Evolutionary conservation across 92 coral and sea anemone species (phyloP).

Genomic region (Zoanthus sociatus): DNA sequence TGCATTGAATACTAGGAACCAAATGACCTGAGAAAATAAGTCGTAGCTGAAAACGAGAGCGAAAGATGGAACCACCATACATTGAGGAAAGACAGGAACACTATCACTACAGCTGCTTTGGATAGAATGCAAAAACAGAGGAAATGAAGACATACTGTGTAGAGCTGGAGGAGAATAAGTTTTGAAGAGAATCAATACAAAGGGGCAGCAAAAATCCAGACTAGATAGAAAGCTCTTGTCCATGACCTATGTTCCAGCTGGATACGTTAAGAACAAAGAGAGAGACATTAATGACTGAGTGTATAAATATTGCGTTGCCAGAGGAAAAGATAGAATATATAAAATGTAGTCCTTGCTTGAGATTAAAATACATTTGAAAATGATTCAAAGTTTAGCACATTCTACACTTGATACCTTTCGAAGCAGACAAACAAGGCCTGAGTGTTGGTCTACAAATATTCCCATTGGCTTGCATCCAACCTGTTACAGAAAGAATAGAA

Average conservation of each 20-base stretch:
- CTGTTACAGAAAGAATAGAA: slow-evolving; percentile 42
- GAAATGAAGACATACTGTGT: background rate
- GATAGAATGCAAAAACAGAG: too few relatives aligned
- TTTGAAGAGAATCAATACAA: background rate
- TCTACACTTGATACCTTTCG: slow-evolving; percentile 69
- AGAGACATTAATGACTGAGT: background rate
- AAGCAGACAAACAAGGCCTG: slow-evolving; percentile 81
- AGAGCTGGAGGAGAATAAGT: background rate
- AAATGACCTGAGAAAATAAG: too few relatives aligned
- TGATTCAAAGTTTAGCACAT: too few relatives aligned
- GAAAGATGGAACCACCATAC: too few relatives aligned
- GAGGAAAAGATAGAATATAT: too few relatives aligned
- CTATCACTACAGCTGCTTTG: too few relatives aligned
- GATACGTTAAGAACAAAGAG: background rate
- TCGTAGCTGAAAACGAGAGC: too few relatives aligned
- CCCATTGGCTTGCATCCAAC: slow-evolving; percentile 91
- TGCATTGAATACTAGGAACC: too few relatives aligned
- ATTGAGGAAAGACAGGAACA: too few relatives aligned
- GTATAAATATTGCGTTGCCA: too few relatives aligned
- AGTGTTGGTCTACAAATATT: slow-evolving; percentile 76
- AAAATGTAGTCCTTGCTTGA: too few relatives aligned
- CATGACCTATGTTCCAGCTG: background rate
- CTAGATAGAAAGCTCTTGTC: background rate
- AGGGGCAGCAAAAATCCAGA: background rate
- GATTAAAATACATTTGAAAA: too few relatives aligned